Evolutionary conservation across 2,113 vertebrate species (phyloP).

Genomic region (Scartelaos histophorus): DNA sequence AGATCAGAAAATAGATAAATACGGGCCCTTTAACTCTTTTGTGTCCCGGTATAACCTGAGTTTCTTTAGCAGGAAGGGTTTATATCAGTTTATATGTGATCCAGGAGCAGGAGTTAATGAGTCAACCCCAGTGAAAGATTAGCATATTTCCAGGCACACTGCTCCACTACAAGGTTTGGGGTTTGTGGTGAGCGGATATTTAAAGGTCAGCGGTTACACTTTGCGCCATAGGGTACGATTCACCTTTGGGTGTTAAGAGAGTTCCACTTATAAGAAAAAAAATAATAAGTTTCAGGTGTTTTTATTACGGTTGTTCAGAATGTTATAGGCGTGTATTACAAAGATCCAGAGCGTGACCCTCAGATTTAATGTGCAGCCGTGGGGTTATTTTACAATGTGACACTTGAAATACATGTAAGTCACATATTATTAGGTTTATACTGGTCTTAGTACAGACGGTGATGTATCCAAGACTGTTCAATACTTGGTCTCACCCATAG

Average conservation of each 20-base stretch:
- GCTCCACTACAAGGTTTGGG: conserved; percentile 7
- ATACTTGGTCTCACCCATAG: too few species aligned
- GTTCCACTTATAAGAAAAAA: neutral
- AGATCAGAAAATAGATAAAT: too few species aligned
- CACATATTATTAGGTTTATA: too few species aligned
- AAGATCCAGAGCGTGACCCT: neutral
- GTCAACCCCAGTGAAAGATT: conserved; percentile 49
- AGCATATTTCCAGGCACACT: conserved; percentile 5
- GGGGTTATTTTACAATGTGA: neutral
- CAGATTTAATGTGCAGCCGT: neutral
- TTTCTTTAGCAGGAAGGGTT: neutral
- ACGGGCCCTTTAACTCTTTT: conserved; percentile 48
- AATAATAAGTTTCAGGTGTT: neutral
- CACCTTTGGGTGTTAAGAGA: neutral
- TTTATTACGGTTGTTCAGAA: neutral
- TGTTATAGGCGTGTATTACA: neutral
- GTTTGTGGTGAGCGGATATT: conserved; percentile 1
- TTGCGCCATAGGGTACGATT: neutral
- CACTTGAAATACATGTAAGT: too few species aligned
- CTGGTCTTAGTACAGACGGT: too few species aligned
- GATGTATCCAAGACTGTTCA: too few species aligned
- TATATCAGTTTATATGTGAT: neutral
- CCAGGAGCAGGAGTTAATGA: conserved; percentile 25
- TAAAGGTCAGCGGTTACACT: conserved; percentile 21
- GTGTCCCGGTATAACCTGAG: conserved; percentile 30